Evolutionary conservation across 1,140 invertebrate species (phyloP).

Genomic region (Leptinotarsa undecemlineata): DNA sequence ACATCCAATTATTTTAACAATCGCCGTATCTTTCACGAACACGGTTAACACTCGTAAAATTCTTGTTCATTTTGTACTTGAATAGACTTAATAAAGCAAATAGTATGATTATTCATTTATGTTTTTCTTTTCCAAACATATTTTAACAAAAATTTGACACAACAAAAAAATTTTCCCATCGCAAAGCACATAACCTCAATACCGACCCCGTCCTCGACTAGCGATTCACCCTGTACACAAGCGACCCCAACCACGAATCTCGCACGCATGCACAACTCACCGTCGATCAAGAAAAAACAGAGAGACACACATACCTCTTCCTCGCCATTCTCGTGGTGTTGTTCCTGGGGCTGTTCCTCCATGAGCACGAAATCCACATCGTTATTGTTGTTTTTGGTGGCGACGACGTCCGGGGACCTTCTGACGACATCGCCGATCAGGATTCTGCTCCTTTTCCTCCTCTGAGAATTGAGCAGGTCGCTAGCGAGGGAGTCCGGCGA

Average conservation of each 20-base stretch:
- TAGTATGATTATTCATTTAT: too few relatives aligned
- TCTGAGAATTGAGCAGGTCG: conserved; percentile 47
- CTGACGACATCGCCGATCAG: conserved; percentile 39
- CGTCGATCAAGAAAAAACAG: background rate
- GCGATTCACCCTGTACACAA: background rate
- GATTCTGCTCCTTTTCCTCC: conserved; percentile 46
- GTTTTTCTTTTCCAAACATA: too few relatives aligned
- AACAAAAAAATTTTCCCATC: too few relatives aligned
- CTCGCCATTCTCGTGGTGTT: conserved; percentile 57
- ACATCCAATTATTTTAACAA: too few relatives aligned
- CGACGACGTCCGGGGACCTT: conserved; percentile 54
- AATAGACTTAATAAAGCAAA: too few relatives aligned
- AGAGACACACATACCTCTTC: conserved; percentile 59
- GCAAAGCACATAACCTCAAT: too few relatives aligned
- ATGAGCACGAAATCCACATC: conserved; percentile 64
- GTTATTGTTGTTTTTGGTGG: conserved; percentile 57
- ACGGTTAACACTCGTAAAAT: too few relatives aligned
- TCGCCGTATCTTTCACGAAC: too few relatives aligned
- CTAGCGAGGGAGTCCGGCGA: conserved; percentile 53
- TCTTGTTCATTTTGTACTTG: too few relatives aligned
- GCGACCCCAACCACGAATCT: background rate
- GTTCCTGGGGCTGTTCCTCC: conserved; percentile 49
- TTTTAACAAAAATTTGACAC: too few relatives aligned
- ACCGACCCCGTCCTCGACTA: too few relatives aligned
- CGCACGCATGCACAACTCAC: background rate